Evolutionary conservation across 2,888 invertebrate species (phyloP).

Genomic region (Papilio protenor): DNA sequence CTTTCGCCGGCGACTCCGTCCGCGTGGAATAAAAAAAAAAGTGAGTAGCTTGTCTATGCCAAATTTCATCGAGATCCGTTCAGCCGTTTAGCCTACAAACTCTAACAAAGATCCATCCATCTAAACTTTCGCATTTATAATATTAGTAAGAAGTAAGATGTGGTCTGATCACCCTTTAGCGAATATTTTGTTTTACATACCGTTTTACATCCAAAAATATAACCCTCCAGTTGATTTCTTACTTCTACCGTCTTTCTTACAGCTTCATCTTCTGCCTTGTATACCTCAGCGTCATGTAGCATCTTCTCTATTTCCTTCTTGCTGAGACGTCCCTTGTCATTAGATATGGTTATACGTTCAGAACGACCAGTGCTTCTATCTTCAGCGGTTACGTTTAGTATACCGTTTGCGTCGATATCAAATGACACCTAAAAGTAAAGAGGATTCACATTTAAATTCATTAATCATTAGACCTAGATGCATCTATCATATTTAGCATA

Average conservation of each 20-base stretch:
- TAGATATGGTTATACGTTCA: slow-evolving; percentile 93
- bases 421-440: slow-evolving; percentile 87
- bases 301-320: slow-evolving; percentile 95
- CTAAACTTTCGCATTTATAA: too few species aligned
- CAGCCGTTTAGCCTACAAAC: too few species aligned
- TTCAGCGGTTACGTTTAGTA: slow-evolving; percentile 90
- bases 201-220: slow-evolving; percentile 86
- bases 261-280: slow-evolving; percentile 89
- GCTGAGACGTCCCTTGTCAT: slow-evolving; percentile 93
- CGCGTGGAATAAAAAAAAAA: too few species aligned
- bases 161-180: neutral
- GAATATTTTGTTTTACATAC: slow-evolving; percentile 53
- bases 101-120: too few species aligned
- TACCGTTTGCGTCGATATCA: slow-evolving; percentile 95
- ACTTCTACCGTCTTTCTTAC: slow-evolving; percentile 87
- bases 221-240: slow-evolving; percentile 91
- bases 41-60: too few species aligned
- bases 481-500: neutral
- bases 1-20: too few species aligned
- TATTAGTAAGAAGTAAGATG: too few species aligned
- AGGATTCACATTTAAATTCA: too few species aligned
- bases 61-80: too few species aligned
- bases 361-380: slow-evolving; percentile 92
- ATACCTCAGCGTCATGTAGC: slow-evolving; percentile 92
- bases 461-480: too few species aligned